Percentiles rank a stretch among this genome's conserved stretches.
Evolutionary conservation across 2,888 invertebrate species (phyloP).

Genomic region (Sphecodes monilicornis): DNA sequence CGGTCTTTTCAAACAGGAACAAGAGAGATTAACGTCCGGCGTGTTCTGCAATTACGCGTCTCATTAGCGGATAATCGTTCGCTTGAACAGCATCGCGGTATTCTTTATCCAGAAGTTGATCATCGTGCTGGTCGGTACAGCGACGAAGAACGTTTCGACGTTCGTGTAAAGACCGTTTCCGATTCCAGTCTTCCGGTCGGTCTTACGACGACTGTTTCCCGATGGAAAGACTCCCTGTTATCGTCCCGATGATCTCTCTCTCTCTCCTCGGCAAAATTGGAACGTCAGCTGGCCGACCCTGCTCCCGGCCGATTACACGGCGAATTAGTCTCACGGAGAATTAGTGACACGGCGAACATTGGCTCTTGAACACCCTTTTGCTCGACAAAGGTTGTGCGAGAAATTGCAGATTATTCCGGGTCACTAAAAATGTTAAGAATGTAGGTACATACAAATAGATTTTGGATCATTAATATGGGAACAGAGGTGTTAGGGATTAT

Average conservation of each 20-base stretch:
- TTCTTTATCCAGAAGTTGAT: slow-evolving; percentile 17
- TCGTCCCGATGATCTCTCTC: slow-evolving; percentile 18
- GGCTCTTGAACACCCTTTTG: neutral
- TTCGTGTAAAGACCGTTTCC: neutral
- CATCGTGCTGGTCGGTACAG: neutral
- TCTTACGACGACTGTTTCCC: neutral
- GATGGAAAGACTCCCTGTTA: neutral
- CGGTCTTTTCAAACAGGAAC: neutral
- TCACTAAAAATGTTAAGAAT: neutral
- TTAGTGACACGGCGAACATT: neutral
- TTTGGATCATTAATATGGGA: too few species aligned
- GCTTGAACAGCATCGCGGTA: slow-evolving; percentile 5
- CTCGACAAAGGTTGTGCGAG: neutral
- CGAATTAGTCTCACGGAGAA: slow-evolving; percentile 41
- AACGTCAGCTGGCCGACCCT: slow-evolving; percentile 8
- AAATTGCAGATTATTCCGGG: neutral
- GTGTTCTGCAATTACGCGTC: slow-evolving; percentile 31
- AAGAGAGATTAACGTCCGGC: slow-evolving; percentile 11
- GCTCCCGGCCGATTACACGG: slow-evolving; percentile 26
- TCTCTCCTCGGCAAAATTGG: slow-evolving; percentile 20
- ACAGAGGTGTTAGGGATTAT: too few species aligned
- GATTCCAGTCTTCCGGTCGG: neutral
- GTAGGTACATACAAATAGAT: too few species aligned
- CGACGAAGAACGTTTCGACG: neutral
- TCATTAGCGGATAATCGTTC: slow-evolving; percentile 37